Conservation (phyloP, 2,797 vertebrate species). For the Halcyon smyrnensis region DNA sequence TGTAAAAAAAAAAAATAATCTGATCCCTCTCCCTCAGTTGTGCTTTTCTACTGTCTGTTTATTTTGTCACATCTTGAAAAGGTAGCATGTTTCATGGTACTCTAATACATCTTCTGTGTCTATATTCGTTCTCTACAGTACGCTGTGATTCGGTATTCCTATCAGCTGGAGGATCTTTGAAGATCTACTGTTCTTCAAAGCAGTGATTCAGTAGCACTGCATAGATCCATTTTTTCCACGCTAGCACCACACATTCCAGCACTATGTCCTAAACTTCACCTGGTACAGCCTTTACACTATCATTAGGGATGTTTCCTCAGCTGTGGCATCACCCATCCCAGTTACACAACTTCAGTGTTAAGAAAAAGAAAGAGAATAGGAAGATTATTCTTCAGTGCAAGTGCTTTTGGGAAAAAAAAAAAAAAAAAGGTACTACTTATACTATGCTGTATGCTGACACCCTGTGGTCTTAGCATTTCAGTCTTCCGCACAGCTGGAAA, state of each 20-base stretch:
- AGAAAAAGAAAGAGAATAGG: neutral
- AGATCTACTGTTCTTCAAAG: neutral
- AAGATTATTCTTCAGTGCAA: neutral
- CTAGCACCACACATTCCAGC: neutral
- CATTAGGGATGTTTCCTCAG: neutral
- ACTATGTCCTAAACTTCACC: neutral
- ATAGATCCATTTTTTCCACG: neutral
- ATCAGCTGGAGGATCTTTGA: neutral
- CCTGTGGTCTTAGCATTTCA: neutral
- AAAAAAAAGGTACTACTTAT: neutral
- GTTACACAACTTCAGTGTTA: neutral
- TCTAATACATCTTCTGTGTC: neutral
- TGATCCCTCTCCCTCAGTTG: neutral
- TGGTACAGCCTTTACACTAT: neutral
- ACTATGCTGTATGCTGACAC: neutral
- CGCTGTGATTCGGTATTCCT: neutral
- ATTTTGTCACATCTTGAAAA: neutral
- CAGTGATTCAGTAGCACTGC: neutral
- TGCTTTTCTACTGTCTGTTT: neutral
- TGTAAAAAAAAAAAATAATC: neutral
- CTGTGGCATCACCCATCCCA: neutral
- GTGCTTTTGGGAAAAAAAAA: neutral
- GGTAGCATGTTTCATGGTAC: neutral
- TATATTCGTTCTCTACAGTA: neutral
- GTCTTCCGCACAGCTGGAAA: neutral